Evolutionary conservation across 2,888 invertebrate genomes (phyloP).

Genomic region (Lepidocyrtinus sp.): DNA sequence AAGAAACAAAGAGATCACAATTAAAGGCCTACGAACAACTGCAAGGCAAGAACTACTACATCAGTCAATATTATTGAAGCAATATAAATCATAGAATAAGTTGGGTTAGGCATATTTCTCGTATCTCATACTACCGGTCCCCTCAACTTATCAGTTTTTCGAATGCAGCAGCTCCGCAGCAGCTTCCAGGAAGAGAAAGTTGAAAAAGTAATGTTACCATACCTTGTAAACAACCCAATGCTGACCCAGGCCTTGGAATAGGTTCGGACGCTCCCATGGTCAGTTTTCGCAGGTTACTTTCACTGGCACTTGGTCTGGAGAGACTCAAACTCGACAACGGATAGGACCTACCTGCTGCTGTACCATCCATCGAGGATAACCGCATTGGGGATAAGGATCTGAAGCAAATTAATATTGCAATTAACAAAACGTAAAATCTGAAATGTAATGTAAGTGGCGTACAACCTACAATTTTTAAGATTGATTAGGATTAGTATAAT

Average conservation of each 20-base stretch:
- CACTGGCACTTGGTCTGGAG: conserved; percentile 73
- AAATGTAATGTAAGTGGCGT: neutral
- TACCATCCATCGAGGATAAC: conserved; percentile 70
- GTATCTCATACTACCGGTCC: neutral
- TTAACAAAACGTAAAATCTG: neutral
- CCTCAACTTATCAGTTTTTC: conserved; percentile 1
- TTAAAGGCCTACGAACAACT: neutral
- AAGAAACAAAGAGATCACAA: neutral
- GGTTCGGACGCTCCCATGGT: conserved; percentile 71
- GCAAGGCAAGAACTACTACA: neutral
- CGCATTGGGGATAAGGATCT: conserved; percentile 72
- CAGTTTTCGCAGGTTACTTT: conserved; percentile 73
- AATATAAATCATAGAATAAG: neutral
- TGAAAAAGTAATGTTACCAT: conserved; percentile 36
- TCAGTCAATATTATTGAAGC: neutral
- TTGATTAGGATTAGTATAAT: no score
- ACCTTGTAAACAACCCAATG: conserved; percentile 73
- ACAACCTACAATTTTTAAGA: no score
- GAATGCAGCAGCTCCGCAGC: neutral
- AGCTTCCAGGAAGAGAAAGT: neutral
- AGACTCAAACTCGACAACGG: conserved; percentile 71
- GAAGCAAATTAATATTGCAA: neutral
- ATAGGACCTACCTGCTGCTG: conserved; percentile 66
- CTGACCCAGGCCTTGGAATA: conserved; percentile 73
- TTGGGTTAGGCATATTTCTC: neutral